Evolutionary conservation across 2,888 invertebrate genomes (phyloP).

Genomic region (Margaritifera margaritifera): DNA sequence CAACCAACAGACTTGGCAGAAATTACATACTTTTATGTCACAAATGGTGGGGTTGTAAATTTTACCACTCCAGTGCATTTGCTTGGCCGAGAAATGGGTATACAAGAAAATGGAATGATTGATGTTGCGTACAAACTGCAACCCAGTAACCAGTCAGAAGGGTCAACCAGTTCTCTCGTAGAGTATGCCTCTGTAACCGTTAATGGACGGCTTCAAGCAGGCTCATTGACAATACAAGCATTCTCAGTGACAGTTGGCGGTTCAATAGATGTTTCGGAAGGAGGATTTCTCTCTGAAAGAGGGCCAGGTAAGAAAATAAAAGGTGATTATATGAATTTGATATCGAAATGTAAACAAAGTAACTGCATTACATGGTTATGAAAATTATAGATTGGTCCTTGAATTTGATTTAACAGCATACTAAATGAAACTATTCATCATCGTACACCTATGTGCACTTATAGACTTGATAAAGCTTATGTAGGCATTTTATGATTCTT

Average conservation of each 20-base stretch:
- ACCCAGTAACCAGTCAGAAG: constrained; percentile 24
- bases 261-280: constrained; percentile 39
- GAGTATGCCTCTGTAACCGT: constrained; percentile 28
- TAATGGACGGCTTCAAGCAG: constrained; percentile 44
- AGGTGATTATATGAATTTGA: too few relatives aligned
- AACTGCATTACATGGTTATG: too few relatives aligned
- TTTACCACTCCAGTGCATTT: not conserved
- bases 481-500: too few relatives aligned
- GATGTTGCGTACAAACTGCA: constrained; percentile 38
- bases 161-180: constrained; percentile 27
- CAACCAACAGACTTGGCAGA: constrained; percentile 24
- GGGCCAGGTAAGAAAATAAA: constrained; percentile 45
- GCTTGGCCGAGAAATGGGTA: too few relatives aligned
- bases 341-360: too few relatives aligned
- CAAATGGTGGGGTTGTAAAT: constrained; percentile 26
- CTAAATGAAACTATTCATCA: too few relatives aligned
- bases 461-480: too few relatives aligned
- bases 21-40: constrained; percentile 22
- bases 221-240: constrained; percentile 31
- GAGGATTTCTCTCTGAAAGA: constrained; percentile 40
- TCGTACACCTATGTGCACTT: too few relatives aligned
- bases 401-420: too few relatives aligned
- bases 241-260: constrained; percentile 27
- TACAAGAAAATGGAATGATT: constrained; percentile 3
- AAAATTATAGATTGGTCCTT: too few relatives aligned